phyloP scores from a whole-genome alignment of 2,797 vertebrate genomes.

The Triplophysa yarkandensis region DNA sequence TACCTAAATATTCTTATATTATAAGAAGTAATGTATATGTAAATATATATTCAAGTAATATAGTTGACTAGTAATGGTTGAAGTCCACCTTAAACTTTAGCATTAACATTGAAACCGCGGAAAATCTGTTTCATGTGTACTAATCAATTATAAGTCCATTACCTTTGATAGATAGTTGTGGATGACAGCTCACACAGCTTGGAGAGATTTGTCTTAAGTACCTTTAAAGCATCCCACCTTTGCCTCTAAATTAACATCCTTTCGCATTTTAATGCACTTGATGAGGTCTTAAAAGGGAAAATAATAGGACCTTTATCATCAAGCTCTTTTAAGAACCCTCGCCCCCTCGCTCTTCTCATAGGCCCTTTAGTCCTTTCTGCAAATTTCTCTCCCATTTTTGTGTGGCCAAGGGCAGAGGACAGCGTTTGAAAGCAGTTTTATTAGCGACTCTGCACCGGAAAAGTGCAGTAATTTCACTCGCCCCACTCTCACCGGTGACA shows the following conservation, averaged over 20 bases:
- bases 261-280: slow-evolving; percentile 36
- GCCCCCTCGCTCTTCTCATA: neutral
- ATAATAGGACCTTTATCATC: slow-evolving; percentile 31
- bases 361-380: slow-evolving; percentile 5
- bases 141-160: slow-evolving; percentile 41
- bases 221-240: slow-evolving; percentile 38
- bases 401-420: slow-evolving; percentile 57
- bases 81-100: neutral
- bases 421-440: slow-evolving; percentile 68
- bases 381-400: neutral
- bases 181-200: slow-evolving; percentile 21
- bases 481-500: slow-evolving; percentile 64
- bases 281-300: slow-evolving; percentile 23
- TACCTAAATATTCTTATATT: too few species aligned
- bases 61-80: too few species aligned
- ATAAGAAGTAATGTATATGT: too few species aligned
- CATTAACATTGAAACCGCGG: neutral
- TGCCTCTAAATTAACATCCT: slow-evolving; percentile 25
- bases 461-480: slow-evolving; percentile 67
- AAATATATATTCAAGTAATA: too few species aligned
- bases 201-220: slow-evolving; percentile 42
- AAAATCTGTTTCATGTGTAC: slow-evolving; percentile 33
- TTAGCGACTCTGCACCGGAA: slow-evolving; percentile 61
- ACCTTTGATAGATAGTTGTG: slow-evolving; percentile 39
- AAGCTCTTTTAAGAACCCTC: slow-evolving; percentile 35